Base-by-base conservation (phyloP, 1,140 invertebrate species). In the Panulirus ornatus region DNA sequence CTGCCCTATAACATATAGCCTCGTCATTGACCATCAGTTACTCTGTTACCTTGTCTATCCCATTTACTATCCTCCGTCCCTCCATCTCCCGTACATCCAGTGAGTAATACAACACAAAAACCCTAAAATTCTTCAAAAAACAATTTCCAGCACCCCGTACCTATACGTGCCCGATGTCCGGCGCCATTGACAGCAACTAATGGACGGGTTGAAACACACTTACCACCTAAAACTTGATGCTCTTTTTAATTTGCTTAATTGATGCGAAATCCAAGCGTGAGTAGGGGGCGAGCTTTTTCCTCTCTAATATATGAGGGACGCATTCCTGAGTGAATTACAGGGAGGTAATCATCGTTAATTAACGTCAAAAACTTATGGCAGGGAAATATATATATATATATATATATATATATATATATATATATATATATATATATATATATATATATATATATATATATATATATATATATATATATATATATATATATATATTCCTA, bases 101-200 rank as follows among this genome's bases (percentile, higher is more conserved):
- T 75, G 16, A 40, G 40, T 75, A 75, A 66, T 66, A 66, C 30
- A n/a, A 66, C 58, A n/a, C 34, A n/a, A 73, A 85, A 85, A 85
- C 47, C 75, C 83, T n/a, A 51, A 66, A 51, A 85, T 85, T 85
- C 83, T 85, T 85, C 83, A 85, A 75, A 85, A 75, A 85, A 38
- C 58, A 44, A 34, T 84, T 85, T 75, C 36, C 54, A 42, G 40
- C 40, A n/a, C 66, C 83, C n/a, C 27, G 27, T 70, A 44, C 30
- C 83, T 47, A n/a, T n/a, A 16, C 83, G 66, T 73, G 66, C 83
- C 66, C 44, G 47, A 30, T 73, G 9, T 36, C 11, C 83, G 47
- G 44, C 36, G 66, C 40, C 83, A 85, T 85, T 66, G 83, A 85
- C 83, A 85, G 66, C 38, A 42, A 85, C 70, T 85, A 85, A 85